Percentiles rank a stretch among this genome's conserved stretches.
Conservation (phyloP, 1,140 invertebrate species). For the Whitmania pigra region DNA sequence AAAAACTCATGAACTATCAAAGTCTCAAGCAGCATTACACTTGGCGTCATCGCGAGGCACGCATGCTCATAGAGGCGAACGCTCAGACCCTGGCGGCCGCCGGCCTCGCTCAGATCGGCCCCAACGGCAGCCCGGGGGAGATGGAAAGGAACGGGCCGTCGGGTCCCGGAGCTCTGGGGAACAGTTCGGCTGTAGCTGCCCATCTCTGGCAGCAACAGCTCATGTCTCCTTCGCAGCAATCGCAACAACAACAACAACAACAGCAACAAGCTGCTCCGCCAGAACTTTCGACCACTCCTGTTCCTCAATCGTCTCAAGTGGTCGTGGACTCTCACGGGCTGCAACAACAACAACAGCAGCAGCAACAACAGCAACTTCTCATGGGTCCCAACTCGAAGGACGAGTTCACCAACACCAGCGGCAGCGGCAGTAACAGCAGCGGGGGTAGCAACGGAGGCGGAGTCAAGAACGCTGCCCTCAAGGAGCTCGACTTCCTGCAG, state of each 20-base stretch:
- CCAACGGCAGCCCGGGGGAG: background rate
- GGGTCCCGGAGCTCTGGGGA: background rate
- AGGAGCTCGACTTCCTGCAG: conserved; percentile 7
- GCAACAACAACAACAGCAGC: background rate
- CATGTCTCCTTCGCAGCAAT: background rate
- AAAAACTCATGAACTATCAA: conserved; percentile 25
- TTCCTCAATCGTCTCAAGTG: background rate
- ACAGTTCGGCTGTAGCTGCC: background rate
- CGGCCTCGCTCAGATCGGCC: background rate
- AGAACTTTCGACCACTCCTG: background rate
- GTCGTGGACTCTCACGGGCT: background rate
- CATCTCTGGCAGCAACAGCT: conserved; percentile 9
- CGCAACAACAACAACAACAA: background rate
- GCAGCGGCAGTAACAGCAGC: conserved; percentile 6
- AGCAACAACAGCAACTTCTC: conserved; percentile 1
- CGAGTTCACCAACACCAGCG: background rate
- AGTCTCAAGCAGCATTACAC: conserved; percentile 25
- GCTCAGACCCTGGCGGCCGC: background rate
- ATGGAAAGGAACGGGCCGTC: background rate
- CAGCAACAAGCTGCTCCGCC: background rate
- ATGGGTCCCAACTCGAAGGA: background rate
- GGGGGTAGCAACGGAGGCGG: background rate
- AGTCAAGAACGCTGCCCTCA: background rate
- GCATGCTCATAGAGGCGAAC: conserved; percentile 18
- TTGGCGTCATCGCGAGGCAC: conserved; percentile 19